phyloP scores from a whole-genome alignment of 2,113 vertebrate genomes.

The Antennarius striatus region DNA sequence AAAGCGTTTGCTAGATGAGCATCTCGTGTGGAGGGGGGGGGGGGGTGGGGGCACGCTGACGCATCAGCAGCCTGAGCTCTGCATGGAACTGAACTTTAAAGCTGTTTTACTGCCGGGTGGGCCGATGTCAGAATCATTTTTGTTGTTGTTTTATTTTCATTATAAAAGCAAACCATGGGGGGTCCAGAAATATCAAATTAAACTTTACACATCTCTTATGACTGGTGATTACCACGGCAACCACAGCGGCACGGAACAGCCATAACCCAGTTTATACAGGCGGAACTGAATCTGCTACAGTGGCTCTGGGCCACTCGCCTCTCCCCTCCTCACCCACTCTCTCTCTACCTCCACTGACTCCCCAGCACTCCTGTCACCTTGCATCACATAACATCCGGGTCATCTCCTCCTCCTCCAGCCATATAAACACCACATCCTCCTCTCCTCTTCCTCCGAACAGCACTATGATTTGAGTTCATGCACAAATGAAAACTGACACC shows the following conservation, averaged over 20 bases:
- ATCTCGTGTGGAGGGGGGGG: conserved; percentile 1
- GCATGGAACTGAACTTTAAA: neutral
- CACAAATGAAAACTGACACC: conserved; percentile 55
- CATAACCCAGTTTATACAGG: conserved; percentile 36
- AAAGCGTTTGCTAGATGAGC: neutral
- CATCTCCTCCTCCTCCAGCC: conserved; percentile 1
- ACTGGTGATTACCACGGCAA: conserved; percentile 33
- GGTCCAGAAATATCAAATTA: conserved; percentile 31
- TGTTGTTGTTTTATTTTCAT: conserved; percentile 9
- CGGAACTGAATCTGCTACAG: neutral
- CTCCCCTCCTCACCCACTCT: neutral
- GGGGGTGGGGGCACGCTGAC: neutral
- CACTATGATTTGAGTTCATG: conserved; percentile 72
- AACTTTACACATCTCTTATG: conserved; percentile 31
- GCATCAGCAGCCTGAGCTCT: too few species aligned
- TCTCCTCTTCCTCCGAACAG: conserved; percentile 39
- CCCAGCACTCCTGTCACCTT: conserved; percentile 13
- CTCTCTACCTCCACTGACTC: conserved; percentile 4
- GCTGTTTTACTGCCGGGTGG: neutral
- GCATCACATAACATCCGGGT: neutral
- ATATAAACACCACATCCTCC: neutral
- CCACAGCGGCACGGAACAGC: conserved; percentile 45
- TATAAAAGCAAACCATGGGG: conserved; percentile 17
- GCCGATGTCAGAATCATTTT: neutral
- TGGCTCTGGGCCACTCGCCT: neutral